A percentile compares a stretch with the other conserved stretches of the same genome.
Evolutionary conservation across 2,888 invertebrate species (phyloP).

Genomic region (Drosophila putrida): DNA sequence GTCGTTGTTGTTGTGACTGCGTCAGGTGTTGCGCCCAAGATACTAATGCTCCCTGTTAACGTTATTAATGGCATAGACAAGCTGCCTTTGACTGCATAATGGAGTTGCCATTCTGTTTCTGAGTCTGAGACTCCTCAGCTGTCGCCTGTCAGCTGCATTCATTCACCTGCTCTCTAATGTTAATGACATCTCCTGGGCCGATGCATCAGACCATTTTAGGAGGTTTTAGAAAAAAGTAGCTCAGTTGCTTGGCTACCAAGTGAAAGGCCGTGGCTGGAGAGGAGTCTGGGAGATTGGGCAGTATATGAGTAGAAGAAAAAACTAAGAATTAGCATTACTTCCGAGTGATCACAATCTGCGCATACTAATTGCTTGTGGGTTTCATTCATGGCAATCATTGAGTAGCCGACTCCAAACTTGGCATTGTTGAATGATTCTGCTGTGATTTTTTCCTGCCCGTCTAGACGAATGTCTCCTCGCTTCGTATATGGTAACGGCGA

Average conservation of each 20-base stretch:
- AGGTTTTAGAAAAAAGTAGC: slow-evolving; percentile 62
- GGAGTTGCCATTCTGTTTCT: slow-evolving; percentile 37
- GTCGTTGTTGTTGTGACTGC: slow-evolving; percentile 28
- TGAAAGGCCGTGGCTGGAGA: slow-evolving; percentile 45
- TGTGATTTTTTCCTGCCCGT: slow-evolving; percentile 75
- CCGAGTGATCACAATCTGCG: slow-evolving; percentile 85
- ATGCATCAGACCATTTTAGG: slow-evolving; percentile 69
- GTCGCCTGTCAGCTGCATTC: slow-evolving; percentile 66
- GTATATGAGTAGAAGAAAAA: slow-evolving; percentile 5
- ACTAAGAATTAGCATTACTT: slow-evolving; percentile 83
- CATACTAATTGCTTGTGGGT: slow-evolving; percentile 84
- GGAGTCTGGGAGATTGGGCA: background rate
- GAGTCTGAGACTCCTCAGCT: slow-evolving; percentile 27
- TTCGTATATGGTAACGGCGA: slow-evolving; percentile 71
- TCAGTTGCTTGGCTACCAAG: slow-evolving; percentile 39
- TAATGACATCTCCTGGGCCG: slow-evolving; percentile 76
- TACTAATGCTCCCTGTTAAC: slow-evolving; percentile 71
- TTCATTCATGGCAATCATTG: slow-evolving; percentile 81
- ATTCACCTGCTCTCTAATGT: slow-evolving; percentile 77
- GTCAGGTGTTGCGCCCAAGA: slow-evolving; percentile 74
- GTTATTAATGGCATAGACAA: slow-evolving; percentile 72
- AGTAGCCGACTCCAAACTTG: slow-evolving; percentile 74
- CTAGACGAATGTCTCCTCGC: slow-evolving; percentile 66
- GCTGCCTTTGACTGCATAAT: slow-evolving; percentile 66
- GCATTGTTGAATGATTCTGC: slow-evolving; percentile 75